Base-by-base conservation (phyloP, 2,113 vertebrate genomes). In the Triplophysa siluroides region DNA sequence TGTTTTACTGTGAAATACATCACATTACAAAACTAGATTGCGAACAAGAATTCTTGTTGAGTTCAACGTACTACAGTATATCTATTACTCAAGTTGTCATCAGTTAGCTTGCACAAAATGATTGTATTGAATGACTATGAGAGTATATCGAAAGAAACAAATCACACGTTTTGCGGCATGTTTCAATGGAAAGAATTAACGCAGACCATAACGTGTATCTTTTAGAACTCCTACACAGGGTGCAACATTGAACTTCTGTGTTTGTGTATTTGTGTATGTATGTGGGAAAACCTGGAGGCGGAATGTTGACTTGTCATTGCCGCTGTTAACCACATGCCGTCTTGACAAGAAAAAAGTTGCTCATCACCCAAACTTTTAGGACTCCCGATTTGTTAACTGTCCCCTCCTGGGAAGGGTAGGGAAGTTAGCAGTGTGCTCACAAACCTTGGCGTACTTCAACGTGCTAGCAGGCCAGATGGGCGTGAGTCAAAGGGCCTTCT, bases 401-500 rank as follows among this genome's bases (percentile, higher is more conserved):
- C 82, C 81, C 82, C 24, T 80, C 50, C 74, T 83, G 85, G 86
- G 85, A 74, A 75, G 77, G 84, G 73, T 81, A 79, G 84, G 84
- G 82, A 85, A 79, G 81, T 85, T 81, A 84, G 83, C 88, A 45
- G 67, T 71, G 84, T 69, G 80, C 77, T 91, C 85, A 83, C 80
- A 75, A 84, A 86, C 82, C 89, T 91, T 88, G 85, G 89, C 89
- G 90, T 90, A 88, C 76, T 78, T 71, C 87, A 88, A 91, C 88
- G 88, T 89, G 88, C 89, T 88, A 90, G 81, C 77, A 82, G 84
- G 89, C 90, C 92, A 93, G 92, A 94, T 94, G 93, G 92, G 84
- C 85, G 89, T 94, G 91, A 93, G 91, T 93, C 92, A 93, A 93
- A 92, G 89, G 86, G 86, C 91, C 90, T 91, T 93, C 92, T 93